These are phyloP conservation scores for Campoplex nolae DNA, from an alignment of 2,888 invertebrate genomes.

Conservation along the genomic window DNA sequence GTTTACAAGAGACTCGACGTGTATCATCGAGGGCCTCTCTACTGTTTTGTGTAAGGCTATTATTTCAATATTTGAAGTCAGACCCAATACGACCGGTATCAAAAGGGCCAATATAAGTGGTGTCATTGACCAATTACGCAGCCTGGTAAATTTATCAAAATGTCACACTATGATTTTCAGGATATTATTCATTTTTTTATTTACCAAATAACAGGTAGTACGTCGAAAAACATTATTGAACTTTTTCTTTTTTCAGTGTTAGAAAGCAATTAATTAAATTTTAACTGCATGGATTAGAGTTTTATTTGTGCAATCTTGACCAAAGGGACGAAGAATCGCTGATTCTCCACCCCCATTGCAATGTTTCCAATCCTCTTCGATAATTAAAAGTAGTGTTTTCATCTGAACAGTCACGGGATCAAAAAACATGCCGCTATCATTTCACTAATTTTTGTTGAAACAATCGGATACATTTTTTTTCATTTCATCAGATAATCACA, in stretches of 20 bases:
- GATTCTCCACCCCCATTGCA: constrained; percentile 50
- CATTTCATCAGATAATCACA: not conserved
- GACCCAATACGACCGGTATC: constrained; percentile 48
- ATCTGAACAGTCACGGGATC: constrained; percentile 51
- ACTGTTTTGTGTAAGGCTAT: constrained; percentile 34
- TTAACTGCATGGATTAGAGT: constrained; percentile 68
- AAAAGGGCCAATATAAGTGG: constrained; percentile 70
- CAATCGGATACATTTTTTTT: not conserved
- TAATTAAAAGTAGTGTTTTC: constrained; percentile 53
- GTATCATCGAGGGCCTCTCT: constrained; percentile 67
- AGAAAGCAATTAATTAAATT: not conserved
- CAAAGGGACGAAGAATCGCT: constrained; percentile 62
- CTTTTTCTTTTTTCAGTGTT: not conserved
- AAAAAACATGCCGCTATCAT: constrained; percentile 63
- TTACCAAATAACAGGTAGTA: not conserved
- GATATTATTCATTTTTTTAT: not conserved
- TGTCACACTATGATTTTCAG: not conserved
- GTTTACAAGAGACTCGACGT: constrained; percentile 72
- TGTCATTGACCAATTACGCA: constrained; percentile 68
- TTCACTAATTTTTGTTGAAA: constrained; percentile 68
- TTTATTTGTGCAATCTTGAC: constrained; percentile 60
- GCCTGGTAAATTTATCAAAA: constrained; percentile 35
- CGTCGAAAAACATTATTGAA: not conserved
- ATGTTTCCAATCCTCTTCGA: constrained; percentile 64
- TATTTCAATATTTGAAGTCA: constrained; percentile 31